These are phyloP conservation scores for Archilochus colubris DNA, from an alignment of 2,113 vertebrate species.

Conservation along the genomic window DNA sequence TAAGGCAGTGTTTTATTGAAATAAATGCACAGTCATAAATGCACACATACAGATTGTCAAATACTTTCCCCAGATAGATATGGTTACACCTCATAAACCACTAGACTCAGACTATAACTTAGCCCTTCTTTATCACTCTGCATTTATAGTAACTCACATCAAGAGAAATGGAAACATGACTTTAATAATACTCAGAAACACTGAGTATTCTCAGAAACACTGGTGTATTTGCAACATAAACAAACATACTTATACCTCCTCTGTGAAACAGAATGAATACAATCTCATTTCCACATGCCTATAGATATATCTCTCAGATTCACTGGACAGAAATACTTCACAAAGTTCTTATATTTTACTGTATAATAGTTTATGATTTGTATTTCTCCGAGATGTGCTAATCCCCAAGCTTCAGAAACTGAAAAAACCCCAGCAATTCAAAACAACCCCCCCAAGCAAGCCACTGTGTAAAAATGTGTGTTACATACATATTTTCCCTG, in stretches of 20 bases:
- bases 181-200: neutral
- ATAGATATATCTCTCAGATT: neutral
- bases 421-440: neutral
- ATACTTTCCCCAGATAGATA: neutral
- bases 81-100: neutral
- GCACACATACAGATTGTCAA: neutral
- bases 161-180: neutral
- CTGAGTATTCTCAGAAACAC: neutral
- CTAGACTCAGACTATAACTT: neutral
- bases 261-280: neutral
- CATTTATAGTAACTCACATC: neutral
- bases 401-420: neutral
- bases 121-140: neutral
- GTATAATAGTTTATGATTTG: neutral
- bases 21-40: neutral
- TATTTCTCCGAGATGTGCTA: neutral
- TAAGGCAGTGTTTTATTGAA: neutral
- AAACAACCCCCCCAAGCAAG: neutral
- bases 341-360: neutral
- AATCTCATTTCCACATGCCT: neutral
- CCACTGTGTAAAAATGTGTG: neutral
- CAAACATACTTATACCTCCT: neutral
- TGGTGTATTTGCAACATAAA: neutral
- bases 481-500: neutral
- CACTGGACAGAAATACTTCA: neutral